Evolutionary conservation across 2,888 invertebrate species (phyloP), one percentile per base, ranked within the genome.

Genomic region (Laspeyria flexula): DNA sequence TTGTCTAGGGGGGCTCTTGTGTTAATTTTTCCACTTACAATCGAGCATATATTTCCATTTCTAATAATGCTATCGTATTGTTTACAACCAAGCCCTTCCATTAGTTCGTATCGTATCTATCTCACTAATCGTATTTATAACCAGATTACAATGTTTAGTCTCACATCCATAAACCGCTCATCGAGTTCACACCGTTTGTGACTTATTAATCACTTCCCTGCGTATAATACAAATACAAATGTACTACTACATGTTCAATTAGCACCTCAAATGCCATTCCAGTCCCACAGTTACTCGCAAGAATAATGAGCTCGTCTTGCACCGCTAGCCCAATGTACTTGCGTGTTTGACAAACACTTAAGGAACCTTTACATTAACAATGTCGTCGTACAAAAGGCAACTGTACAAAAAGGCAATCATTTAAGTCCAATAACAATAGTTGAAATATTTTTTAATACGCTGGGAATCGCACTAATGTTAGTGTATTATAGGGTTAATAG

Each of bases 231-330:
- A 41, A 50, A 44, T 45, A 51, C 35, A 55, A 54, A 59, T 55
- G 55, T 55, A 55, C 37, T 56, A 38, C 38, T 57, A 61, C 55
- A 44, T 62, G 59, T 68, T 47, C 63, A 75, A 78, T 77, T 76
- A 77, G 61, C 72, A 71, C 70, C 60, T 72, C 51, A 73, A 75
- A 77, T 71, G 70, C 69, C 77, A 70, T 65, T 58, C 50, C 65
- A 60, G 53, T 77, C 77, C 67, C 75, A 79, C 73, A 75, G 70
- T 65, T 50, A 71, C 46, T 54, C 57, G 34, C 30, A 40, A 56
- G 52, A 65, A 54, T 69, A 73, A 73, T 60, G 55, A 65, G 65
- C 58, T 60, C 51, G 50, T 66, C 60, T 64, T 58, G 55, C 56
- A 60, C 49, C 63, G 58, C 65, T 65, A 64, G 60, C 44, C 43